Base-by-base conservation (phyloP, 2,113 vertebrate genomes). In the Ia io region DNA sequence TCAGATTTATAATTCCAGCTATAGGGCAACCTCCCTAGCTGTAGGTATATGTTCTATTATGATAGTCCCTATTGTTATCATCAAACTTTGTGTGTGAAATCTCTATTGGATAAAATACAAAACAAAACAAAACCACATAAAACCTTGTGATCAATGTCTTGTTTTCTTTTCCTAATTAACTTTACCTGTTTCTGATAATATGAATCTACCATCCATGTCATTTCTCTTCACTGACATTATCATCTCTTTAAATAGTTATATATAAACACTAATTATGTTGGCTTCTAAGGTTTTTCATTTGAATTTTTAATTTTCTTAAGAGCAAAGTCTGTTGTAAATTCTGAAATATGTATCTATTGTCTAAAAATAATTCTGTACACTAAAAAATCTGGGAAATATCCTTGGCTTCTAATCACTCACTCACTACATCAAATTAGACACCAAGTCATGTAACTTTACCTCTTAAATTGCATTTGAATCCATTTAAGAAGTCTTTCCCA, bases 241-340 rank as follows among this genome's bases (percentile, higher is more conserved):
- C 51, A 20, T 93, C 53, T 90, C 71, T 93, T 42, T 67, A 76
- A 83, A 94, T 88, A 51, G 51, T 67, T 71, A 56, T 82, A 44
- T 56, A 5, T 76, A 40, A 92, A 59, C 94, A 28, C 65, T 95
- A 90, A 83, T 95, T 86, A 84, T 79, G 30, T 69, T 90, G 23
- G 69, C 53, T 78, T 96, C 47, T 83, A n/a, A 84, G 63, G 3
- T 74, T 92, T 91, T 88, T n/a, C 4, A 23, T 84, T 93, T 88
- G 23, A 74, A 88, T 56, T 82, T 91, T 94, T 71, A 80, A 59
- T 71, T 95, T 91, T 86, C 80, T 96, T 76, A 80, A 92, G 17
- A 51, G 17, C 32, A 92, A 71, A 71, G 1, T 10, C 28, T 88
- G 20, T 65, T 92, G 23, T 65, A 44, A 96, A 70, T 74, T 92